Evolutionary conservation across 2,797 vertebrate genomes (phyloP).

Genomic region (Anisognathus igniventris): DNA sequence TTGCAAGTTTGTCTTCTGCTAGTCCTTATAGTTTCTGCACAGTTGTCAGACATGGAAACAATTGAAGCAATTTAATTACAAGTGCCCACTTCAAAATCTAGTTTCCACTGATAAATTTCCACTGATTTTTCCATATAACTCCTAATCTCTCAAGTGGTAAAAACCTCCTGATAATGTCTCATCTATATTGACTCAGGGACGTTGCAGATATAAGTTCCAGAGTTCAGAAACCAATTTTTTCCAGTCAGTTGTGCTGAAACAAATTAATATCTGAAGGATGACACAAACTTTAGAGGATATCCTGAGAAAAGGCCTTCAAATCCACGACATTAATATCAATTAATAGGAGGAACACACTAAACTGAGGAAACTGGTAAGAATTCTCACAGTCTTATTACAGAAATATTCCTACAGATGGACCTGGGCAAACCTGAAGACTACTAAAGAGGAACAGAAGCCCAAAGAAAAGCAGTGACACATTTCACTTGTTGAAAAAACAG

Average conservation of each 20-base stretch:
- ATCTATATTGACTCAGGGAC: background rate
- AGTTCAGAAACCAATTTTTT: background rate
- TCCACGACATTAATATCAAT: background rate
- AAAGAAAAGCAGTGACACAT: background rate
- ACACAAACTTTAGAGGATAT: background rate
- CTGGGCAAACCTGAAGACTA: background rate
- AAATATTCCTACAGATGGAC: background rate
- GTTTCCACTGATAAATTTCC: background rate
- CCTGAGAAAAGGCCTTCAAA: background rate
- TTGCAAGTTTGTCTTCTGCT: background rate
- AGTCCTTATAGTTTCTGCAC: background rate
- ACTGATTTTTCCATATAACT: background rate
- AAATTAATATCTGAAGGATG: background rate
- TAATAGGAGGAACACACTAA: background rate
- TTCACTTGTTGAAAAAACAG: background rate
- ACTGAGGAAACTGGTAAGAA: background rate
- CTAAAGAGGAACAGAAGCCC: accelerated
- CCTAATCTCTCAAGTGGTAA: background rate
- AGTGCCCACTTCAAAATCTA: background rate
- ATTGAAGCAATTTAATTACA: background rate
- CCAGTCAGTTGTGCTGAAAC: background rate
- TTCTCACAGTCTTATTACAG: background rate
- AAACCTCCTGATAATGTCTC: background rate
- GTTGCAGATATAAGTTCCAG: background rate
- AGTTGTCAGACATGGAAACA: background rate